phyloP scores from a whole-genome alignment of 2,888 invertebrate genomes.

The Lycia hirtaria region DNA sequence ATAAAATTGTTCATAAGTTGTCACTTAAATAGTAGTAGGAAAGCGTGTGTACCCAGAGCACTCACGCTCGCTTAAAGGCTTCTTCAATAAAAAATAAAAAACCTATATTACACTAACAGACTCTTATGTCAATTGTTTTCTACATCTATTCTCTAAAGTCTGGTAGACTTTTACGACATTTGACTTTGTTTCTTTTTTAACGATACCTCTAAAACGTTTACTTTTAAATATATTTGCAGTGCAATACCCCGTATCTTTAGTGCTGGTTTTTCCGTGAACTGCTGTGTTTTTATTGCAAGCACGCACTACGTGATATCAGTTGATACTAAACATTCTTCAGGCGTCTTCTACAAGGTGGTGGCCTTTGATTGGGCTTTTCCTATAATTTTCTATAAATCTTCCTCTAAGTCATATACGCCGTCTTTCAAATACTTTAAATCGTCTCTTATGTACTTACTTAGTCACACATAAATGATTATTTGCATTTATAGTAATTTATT shows the following conservation, averaged over 20 bases:
- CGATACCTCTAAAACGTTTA: neutral
- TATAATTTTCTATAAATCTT: constrained; percentile 4
- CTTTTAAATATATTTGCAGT: constrained; percentile 9
- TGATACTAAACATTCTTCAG: constrained; percentile 48
- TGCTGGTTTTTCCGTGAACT: constrained; percentile 42
- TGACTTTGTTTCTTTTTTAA: neutral
- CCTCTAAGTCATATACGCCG: neutral
- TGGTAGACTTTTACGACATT: neutral
- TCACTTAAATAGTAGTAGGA: too few species aligned
- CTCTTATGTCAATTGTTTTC: neutral
- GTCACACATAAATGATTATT: too few species aligned
- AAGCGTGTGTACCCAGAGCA: too few species aligned
- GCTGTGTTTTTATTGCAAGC: constrained; percentile 44
- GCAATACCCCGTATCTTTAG: constrained; percentile 14
- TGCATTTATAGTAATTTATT: too few species aligned
- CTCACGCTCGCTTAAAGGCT: too few species aligned
- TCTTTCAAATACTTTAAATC: neutral
- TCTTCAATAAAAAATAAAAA: too few species aligned
- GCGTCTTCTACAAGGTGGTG: constrained; percentile 46
- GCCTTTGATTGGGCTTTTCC: constrained; percentile 43
- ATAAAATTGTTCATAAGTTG: too few species aligned
- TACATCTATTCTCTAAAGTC: neutral
- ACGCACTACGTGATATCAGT: constrained; percentile 31
- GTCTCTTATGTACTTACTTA: too few species aligned
- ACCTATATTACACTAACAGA: too few species aligned